A percentile compares a stretch with the other conserved stretches of the same genome.
These are phyloP conservation scores for Astyanax mexicanus DNA, from an alignment of 2,797 vertebrate species.

Conservation along the genomic window DNA sequence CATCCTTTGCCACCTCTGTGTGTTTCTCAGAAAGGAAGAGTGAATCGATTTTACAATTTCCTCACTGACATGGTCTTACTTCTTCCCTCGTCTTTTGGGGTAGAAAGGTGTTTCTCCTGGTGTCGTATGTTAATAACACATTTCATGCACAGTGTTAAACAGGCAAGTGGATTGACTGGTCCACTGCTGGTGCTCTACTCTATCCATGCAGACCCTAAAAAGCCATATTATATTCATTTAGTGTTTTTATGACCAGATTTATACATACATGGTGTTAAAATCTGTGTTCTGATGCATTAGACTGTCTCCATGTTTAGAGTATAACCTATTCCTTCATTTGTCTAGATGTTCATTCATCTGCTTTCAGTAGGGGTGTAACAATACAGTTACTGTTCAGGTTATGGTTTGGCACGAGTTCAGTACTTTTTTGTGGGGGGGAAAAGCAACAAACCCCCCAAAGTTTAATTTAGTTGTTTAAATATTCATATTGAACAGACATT, in stretches of 20 bases:
- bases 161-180: not conserved
- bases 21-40: conserved; percentile 51
- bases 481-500: no score
- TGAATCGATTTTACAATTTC: conserved; percentile 25
- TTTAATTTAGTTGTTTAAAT: no score
- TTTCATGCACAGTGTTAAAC: conserved; percentile 17
- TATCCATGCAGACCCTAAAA: not conserved
- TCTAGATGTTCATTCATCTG: conserved; percentile 16
- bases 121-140: no score
- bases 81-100: not conserved
- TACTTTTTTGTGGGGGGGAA: no score
- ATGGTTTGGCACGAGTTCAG: no score
- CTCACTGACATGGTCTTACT: conserved; percentile 7
- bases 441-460: no score
- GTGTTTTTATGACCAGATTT: conserved; percentile 31
- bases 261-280: conserved; percentile 36
- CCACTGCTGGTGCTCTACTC: not conserved
- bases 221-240: not conserved
- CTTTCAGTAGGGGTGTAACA: no score
- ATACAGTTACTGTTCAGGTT: no score
- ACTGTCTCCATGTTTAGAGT: not conserved
- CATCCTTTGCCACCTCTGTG: conserved; percentile 43
- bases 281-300: not conserved
- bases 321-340: not conserved
- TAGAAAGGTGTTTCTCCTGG: not conserved